phyloP scores from a whole-genome alignment of 2,113 vertebrate genomes.

The Dipodomys stephensi region DNA sequence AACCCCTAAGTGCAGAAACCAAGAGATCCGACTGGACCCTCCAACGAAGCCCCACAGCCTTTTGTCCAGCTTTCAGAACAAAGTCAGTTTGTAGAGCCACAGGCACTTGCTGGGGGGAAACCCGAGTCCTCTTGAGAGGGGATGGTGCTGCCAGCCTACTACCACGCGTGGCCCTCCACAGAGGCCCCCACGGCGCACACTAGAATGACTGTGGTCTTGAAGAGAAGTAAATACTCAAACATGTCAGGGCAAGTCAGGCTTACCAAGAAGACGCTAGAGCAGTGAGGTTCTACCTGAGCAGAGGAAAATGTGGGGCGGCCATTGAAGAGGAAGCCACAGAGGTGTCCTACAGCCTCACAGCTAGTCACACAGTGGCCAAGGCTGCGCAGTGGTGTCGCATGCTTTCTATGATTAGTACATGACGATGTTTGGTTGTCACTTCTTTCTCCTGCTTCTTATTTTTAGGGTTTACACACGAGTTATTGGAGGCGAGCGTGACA shows the following conservation, averaged over 20 bases:
- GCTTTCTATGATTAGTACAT: fast-evolving
- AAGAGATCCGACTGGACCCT: background rate
- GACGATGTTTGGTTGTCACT: background rate
- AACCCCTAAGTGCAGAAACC: background rate
- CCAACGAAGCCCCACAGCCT: background rate
- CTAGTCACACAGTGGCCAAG: background rate
- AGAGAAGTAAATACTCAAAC: background rate
- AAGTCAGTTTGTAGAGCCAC: background rate
- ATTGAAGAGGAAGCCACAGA: background rate
- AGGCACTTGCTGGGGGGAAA: background rate
- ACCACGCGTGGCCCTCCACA: too few species aligned
- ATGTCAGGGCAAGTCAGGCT: background rate
- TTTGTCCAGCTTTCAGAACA: background rate
- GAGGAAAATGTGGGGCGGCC: background rate
- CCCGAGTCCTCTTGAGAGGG: background rate
- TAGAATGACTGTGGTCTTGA: background rate
- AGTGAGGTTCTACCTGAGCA: background rate
- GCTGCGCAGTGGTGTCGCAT: fast-evolving
- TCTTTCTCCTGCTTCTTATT: background rate
- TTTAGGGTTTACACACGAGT: background rate
- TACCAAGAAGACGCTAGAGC: background rate
- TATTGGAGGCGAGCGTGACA: too few species aligned
- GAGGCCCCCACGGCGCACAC: background rate
- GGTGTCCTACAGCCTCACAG: fast-evolving
- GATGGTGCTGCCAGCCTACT: background rate